Conservation (phyloP, 2,113 vertebrate genomes). For the Hippocampus comes region DNA sequence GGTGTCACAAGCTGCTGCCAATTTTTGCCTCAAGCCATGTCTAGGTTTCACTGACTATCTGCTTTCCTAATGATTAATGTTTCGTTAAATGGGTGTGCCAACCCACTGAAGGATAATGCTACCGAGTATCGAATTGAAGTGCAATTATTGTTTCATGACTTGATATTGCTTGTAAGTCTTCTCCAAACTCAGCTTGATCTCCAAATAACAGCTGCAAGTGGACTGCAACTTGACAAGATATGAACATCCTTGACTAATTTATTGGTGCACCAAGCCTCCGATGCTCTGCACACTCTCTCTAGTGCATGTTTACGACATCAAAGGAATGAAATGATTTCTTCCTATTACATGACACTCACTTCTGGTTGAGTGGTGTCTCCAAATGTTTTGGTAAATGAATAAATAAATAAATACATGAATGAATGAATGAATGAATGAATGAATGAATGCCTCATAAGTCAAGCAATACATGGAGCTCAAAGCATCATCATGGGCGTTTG, state of each 20-base stretch:
- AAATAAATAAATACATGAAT: no score
- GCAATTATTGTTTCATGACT: constrained; percentile 17
- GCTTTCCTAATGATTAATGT: background rate
- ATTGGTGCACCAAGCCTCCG: background rate
- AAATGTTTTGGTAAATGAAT: no score
- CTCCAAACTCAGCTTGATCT: constrained; percentile 12
- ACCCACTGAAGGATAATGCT: constrained; percentile 1
- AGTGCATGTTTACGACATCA: background rate
- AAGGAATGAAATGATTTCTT: no score
- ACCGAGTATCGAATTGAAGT: constrained; percentile 10
- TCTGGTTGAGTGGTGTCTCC: no score
- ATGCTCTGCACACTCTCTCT: background rate
- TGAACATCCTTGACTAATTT: background rate
- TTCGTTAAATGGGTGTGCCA: background rate
- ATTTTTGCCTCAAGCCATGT: background rate
- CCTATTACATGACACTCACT: no score
- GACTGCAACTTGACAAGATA: background rate
- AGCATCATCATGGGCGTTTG: no score
- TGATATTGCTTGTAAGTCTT: constrained; percentile 1
- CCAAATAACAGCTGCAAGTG: background rate
- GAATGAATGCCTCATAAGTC: no score
- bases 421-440: no score
- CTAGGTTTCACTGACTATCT: background rate
- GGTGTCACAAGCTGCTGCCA: background rate
- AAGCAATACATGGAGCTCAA: no score